phyloP scores from a whole-genome alignment of 2,888 invertebrate genomes.

The Erynnis tages region DNA sequence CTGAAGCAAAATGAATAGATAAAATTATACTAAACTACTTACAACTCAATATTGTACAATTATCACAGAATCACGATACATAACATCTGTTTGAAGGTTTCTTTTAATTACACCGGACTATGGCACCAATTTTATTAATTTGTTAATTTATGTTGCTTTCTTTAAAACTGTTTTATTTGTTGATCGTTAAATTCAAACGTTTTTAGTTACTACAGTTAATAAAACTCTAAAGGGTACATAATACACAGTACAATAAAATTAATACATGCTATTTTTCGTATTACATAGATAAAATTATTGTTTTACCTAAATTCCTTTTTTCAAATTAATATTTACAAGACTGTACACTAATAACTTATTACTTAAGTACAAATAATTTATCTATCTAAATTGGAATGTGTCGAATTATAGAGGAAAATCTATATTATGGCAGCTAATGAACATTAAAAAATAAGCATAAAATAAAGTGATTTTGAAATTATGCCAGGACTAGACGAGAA shows the following conservation, averaged over 20 bases:
- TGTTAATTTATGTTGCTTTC: not conserved
- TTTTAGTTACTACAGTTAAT: not conserved
- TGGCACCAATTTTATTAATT: slow-evolving; percentile 16
- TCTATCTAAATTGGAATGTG: slow-evolving; percentile 16
- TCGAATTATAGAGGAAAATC: slow-evolving; percentile 2
- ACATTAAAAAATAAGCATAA: slow-evolving; percentile 4
- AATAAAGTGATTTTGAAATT: not conserved
- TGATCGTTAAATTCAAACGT: not conserved
- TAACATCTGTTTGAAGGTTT: slow-evolving; percentile 22
- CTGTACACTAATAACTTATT: slow-evolving; percentile 20
- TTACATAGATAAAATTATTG: too few species aligned
- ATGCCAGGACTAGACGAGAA: slow-evolving; percentile 10
- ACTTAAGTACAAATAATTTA: slow-evolving; percentile 33
- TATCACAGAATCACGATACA: slow-evolving; percentile 66
- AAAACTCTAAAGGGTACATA: not conserved
- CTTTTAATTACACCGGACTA: slow-evolving; percentile 9
- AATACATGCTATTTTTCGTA: too few species aligned
- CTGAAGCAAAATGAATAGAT: slow-evolving; percentile 21
- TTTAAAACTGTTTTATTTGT: not conserved
- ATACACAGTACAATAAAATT: too few species aligned
- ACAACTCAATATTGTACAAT: slow-evolving; percentile 47
- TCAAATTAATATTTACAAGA: slow-evolving; percentile 9
- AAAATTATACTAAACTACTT: not conserved
- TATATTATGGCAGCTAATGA: slow-evolving; percentile 24
- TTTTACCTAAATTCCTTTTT: not conserved